Evolutionary conservation across 2,888 invertebrate genomes (phyloP), one percentile per base, ranked within the genome.

Genomic region (Macaria liturata): DNA sequence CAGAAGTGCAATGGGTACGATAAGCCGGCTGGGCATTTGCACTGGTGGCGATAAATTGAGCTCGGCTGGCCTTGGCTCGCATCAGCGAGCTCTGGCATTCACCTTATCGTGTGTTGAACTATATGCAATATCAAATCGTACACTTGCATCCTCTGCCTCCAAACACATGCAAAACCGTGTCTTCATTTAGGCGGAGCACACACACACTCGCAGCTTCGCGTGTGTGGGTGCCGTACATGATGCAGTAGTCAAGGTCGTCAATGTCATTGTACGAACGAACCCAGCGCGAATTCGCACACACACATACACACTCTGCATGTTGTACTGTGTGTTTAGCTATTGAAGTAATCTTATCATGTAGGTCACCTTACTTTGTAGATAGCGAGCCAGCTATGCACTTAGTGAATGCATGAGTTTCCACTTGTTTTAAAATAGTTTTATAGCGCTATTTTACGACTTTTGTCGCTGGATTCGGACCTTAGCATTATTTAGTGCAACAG

Each of bases 101-200:
- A 80, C 81, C 83, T 91, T 91, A 91, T 91, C 91, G 91, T 91
- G 72, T 91, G 88, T 89, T 91, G 91, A 91, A 91, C 91, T 86
- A 83, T 68, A 81, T 79, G 61, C 66, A 64, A 74, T 80, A 80
- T 81, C 78, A 76, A 71, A 70, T 60, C 57, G 67, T 64, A 62
- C 70, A 68, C 67, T 62, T 68, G 66, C 66, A 66, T 66, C 66
- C 66, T 64, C 61, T 59, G 70, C 73, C 69, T 72, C 71, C 70
- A 70, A 61, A 63, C 74, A 75, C 77, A 59, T 61, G 42, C 46
- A 57, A 51, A 59, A 44, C 43, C 50, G 42, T 59, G 56, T 61
- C 40, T 54, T 56, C 54, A 53, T 57, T 45, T 48, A 57, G 42
- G 46, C 56, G 49, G 52, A 61, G 61, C 54, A 55, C 44, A 53